These are phyloP conservation scores for Rhinophrynus dorsalis DNA, from an alignment of 2,797 vertebrate species.

Conservation along the genomic window DNA sequence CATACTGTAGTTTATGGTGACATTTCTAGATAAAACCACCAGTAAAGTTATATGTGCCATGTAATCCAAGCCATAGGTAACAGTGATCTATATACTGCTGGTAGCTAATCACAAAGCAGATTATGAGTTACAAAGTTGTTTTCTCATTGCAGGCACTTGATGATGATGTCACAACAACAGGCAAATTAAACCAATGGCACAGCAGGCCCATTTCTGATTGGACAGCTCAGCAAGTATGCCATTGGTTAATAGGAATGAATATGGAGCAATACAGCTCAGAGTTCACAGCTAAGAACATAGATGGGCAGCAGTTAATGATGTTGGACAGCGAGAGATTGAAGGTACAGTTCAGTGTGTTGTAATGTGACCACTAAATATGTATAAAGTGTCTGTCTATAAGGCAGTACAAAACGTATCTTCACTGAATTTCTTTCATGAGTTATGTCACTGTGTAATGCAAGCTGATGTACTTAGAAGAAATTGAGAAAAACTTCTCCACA, in stretches of 20 bases:
- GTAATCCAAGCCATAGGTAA: too few species aligned
- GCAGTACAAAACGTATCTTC: too few species aligned
- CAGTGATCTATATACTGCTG: too few species aligned
- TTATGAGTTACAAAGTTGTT: constrained; percentile 33
- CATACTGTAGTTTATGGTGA: too few species aligned
- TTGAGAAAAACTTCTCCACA: too few species aligned
- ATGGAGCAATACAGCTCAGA: constrained; percentile 86
- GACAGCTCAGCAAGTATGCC: constrained; percentile 87
- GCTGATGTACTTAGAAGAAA: too few species aligned
- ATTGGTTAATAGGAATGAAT: constrained; percentile 87
- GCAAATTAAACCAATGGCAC: constrained; percentile 88
- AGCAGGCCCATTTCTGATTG: constrained; percentile 82
- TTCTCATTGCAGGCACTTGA: constrained; percentile 73
- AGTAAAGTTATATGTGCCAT: too few species aligned
- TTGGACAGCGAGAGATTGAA: constrained; percentile 86
- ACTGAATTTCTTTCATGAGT: too few species aligned
- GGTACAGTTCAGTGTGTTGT: constrained; percentile 58
- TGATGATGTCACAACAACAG: constrained; percentile 72
- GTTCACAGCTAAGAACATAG: constrained; percentile 78
- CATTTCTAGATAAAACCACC: too few species aligned
- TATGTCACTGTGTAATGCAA: too few species aligned
- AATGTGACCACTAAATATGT: background rate
- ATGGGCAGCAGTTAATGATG: constrained; percentile 80
- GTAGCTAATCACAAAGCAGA: too few species aligned
- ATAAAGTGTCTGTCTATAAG: too few species aligned